A percentile compares a stretch with the other conserved stretches of the same genome.
Conservation (phyloP, 1,140 invertebrate genomes). For the Lasioglossum baleicum region DNA sequence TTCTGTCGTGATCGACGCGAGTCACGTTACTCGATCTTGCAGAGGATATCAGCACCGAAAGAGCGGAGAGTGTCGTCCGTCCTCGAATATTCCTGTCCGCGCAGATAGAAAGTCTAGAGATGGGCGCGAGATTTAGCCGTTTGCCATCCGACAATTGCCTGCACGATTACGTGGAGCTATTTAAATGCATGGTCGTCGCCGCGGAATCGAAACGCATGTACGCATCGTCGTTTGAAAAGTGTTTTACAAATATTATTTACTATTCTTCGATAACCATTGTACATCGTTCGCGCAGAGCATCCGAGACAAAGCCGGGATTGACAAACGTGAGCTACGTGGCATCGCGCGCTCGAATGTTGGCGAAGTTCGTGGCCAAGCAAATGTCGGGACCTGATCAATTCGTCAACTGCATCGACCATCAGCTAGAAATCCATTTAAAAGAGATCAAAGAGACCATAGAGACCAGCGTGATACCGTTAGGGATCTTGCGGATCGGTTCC, state of each 20-base stretch:
- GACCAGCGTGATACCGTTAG: slow-evolving; percentile 81
- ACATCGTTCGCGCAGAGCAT: slow-evolving; percentile 11
- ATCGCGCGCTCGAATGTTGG: slow-evolving; percentile 72
- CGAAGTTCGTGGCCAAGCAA: slow-evolving; percentile 79
- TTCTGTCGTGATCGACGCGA: neutral
- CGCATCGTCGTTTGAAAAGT: neutral
- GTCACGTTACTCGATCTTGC: neutral
- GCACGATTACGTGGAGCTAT: slow-evolving; percentile 56
- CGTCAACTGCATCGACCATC: slow-evolving; percentile 75
- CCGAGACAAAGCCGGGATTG: slow-evolving; percentile 22
- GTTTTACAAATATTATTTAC: no score
- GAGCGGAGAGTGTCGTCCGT: slow-evolving; percentile 22
- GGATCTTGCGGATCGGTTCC: slow-evolving; percentile 81
- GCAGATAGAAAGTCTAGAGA: slow-evolving; percentile 47
- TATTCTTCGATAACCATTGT: no score
- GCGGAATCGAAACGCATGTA: slow-evolving; percentile 50
- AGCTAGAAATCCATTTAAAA: slow-evolving; percentile 78
- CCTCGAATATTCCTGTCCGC: slow-evolving; percentile 51
- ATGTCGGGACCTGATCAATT: slow-evolving; percentile 78
- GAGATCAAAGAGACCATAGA: slow-evolving; percentile 72
- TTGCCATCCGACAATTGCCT: slow-evolving; percentile 65
- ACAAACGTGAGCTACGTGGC: slow-evolving; percentile 67
- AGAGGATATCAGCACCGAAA: neutral
- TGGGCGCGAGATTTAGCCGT: slow-evolving; percentile 65
- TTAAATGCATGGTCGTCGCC: slow-evolving; percentile 63